These are phyloP conservation scores for Ecliptopera silaceata DNA, from an alignment of 2,888 invertebrate genomes.

Conservation along the genomic window DNA sequence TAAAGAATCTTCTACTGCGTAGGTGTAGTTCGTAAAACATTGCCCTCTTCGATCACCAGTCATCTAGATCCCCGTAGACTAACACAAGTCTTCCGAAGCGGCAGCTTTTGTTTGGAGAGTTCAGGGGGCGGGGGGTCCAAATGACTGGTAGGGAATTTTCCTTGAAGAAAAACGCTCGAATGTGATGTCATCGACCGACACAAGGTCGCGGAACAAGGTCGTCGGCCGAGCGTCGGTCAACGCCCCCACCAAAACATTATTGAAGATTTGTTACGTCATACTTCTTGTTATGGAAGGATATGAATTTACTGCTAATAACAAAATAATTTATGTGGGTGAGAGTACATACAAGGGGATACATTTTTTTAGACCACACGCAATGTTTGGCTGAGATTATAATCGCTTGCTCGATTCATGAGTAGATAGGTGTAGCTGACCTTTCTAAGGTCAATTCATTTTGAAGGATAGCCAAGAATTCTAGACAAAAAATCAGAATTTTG, in stretches of 20 bases:
- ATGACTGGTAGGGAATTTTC: slow-evolving; percentile 64
- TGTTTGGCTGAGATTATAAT: too few relatives aligned
- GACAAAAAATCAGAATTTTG: too few relatives aligned
- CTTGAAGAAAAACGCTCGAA: slow-evolving; percentile 73
- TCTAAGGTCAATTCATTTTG: too few relatives aligned
- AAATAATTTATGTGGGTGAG: background rate
- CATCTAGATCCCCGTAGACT: slow-evolving; percentile 36
- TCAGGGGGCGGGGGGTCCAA: slow-evolving; percentile 47
- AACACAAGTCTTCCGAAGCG: slow-evolving; percentile 10
- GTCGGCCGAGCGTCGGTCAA: slow-evolving; percentile 54
- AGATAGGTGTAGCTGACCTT: too few relatives aligned
- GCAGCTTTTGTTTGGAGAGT: background rate
- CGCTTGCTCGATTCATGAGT: too few relatives aligned
- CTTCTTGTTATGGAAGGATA: slow-evolving; percentile 25
- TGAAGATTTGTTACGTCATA: slow-evolving; percentile 36
- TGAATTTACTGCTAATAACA: background rate
- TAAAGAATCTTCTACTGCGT: slow-evolving; percentile 32
- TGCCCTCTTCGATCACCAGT: slow-evolving; percentile 56
- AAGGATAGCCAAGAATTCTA: too few relatives aligned
- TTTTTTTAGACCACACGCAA: too few relatives aligned
- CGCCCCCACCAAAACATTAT: slow-evolving; percentile 58
- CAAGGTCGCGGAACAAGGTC: slow-evolving; percentile 75
- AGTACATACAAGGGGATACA: too few relatives aligned
- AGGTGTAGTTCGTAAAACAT: slow-evolving; percentile 57
- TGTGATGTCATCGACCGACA: slow-evolving; percentile 57